phyloP scores from a whole-genome alignment of 2,888 invertebrate species.

The Caenorhabditis sp. region DNA sequence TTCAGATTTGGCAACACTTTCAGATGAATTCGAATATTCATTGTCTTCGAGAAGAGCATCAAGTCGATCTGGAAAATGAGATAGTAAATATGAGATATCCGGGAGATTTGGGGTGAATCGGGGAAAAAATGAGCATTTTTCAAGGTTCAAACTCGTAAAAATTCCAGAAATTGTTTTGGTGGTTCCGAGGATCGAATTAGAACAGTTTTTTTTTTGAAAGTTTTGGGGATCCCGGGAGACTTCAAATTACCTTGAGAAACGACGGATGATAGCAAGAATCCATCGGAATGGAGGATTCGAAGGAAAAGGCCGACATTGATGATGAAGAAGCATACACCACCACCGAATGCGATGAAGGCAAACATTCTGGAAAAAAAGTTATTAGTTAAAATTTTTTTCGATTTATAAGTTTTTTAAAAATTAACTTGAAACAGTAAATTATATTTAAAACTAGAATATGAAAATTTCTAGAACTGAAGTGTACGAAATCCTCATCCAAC shows the following conservation, averaged over 20 bases:
- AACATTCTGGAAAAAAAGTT: slow-evolving; percentile 33
- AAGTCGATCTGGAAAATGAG: slow-evolving; percentile 31
- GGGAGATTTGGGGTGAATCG: not conserved
- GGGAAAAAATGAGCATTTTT: too few species aligned
- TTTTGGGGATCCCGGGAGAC: not conserved
- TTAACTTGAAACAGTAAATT: too few species aligned
- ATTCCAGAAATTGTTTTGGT: too few species aligned
- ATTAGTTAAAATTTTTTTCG: too few species aligned
- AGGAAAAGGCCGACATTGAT: slow-evolving; percentile 51
- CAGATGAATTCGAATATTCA: slow-evolving; percentile 43
- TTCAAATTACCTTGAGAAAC: slow-evolving; percentile 36
- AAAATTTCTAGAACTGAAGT: too few species aligned
- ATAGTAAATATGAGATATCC: not conserved
- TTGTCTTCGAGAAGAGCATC: slow-evolving; percentile 56
- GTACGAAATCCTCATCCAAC: too few species aligned
- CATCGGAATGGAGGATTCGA: slow-evolving; percentile 51
- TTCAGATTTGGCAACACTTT: slow-evolving; percentile 42
- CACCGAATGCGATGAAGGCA: slow-evolving; percentile 45
- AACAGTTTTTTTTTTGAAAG: too few species aligned
- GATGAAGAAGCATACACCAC: slow-evolving; percentile 41
- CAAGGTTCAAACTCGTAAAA: too few species aligned
- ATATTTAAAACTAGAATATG: too few species aligned
- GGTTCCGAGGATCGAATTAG: too few species aligned
- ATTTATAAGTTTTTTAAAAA: too few species aligned
- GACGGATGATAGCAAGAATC: slow-evolving; percentile 43